A percentile compares a stretch with the other conserved stretches of the same genome.
Conservation (phyloP, 2,113 vertebrate species). For the Phoenicopterus ruber region DNA sequence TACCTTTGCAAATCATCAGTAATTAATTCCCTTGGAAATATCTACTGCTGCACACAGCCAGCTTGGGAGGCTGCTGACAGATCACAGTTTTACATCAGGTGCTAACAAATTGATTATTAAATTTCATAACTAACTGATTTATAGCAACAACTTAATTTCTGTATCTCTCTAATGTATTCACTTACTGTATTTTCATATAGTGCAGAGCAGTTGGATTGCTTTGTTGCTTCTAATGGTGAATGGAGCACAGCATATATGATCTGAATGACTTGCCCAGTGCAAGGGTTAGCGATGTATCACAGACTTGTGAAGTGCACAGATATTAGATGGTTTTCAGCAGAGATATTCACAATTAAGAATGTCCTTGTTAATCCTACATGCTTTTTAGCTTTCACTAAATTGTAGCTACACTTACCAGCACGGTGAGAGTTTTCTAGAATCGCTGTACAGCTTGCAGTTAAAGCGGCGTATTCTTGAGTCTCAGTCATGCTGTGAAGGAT, state of each 20-base stretch:
- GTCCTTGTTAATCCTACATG: background rate
- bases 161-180: background rate
- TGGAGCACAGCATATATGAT: background rate
- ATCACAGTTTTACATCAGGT: constrained; percentile 49
- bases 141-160: constrained; percentile 42
- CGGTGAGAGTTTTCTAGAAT: background rate
- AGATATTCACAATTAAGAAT: background rate
- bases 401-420: background rate
- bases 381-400: background rate
- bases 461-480: background rate
- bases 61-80: constrained; percentile 48
- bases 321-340: background rate
- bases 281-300: background rate
- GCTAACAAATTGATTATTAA: constrained; percentile 66
- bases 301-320: background rate
- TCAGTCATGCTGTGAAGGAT: background rate
- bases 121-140: constrained; percentile 41
- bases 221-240: background rate
- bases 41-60: constrained; percentile 25
- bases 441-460: background rate
- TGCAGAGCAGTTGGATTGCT: background rate
- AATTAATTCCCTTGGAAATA: constrained; percentile 70
- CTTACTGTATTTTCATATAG: background rate
- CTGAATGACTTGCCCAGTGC: background rate
- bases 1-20: constrained; percentile 67